Evolutionary conservation across 2,113 vertebrate species (phyloP).

Genomic region (Sylvia atricapilla): DNA sequence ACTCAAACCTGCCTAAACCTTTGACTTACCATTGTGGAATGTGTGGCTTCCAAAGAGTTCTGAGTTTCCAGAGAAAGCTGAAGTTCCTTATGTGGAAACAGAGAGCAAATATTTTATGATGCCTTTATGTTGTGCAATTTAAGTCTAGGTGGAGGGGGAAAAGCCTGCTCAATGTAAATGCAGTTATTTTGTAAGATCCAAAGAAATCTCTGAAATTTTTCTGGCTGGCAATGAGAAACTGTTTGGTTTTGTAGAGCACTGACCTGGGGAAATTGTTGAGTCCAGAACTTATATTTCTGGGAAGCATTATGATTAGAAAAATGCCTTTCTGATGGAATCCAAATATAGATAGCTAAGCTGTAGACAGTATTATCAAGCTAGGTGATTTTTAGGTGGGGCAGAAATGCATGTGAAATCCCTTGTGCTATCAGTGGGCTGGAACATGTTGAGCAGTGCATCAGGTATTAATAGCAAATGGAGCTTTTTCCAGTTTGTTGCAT

Average conservation of each 20-base stretch:
- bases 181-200: neutral
- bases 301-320: neutral
- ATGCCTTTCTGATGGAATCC: neutral
- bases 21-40: constrained; percentile 22
- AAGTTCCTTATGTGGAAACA: neutral
- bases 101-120: neutral
- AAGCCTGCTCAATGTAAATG: neutral
- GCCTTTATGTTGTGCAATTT: neutral
- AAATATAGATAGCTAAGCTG: neutral
- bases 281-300: neutral
- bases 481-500: neutral
- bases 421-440: neutral
- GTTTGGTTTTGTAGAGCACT: neutral
- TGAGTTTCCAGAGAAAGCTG: neutral
- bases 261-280: neutral
- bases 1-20: neutral
- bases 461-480: neutral
- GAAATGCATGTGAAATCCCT: neutral
- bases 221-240: neutral
- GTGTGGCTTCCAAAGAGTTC: neutral
- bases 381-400: neutral
- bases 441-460: neutral
- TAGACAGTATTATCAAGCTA: neutral
- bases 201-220: neutral
- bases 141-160: neutral